Percentiles rank a stretch among this genome's conserved stretches.
phyloP scores from a whole-genome alignment of 2,888 invertebrate species.

The Andrena praecox region DNA sequence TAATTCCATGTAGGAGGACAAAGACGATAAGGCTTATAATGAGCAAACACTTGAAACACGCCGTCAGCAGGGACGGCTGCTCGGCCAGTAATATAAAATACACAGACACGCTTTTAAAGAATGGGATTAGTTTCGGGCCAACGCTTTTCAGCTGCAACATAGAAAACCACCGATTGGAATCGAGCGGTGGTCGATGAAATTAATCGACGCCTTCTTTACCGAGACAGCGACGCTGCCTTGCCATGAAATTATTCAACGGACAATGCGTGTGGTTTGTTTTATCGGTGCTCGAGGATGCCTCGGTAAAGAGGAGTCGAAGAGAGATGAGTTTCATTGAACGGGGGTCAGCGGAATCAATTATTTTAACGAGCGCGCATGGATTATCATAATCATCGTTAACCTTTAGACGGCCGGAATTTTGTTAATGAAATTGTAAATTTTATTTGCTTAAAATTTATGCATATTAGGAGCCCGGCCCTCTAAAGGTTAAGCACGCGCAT shows the following conservation, averaged over 20 bases:
- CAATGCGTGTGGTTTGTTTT: no score
- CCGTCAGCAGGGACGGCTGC: constrained; percentile 89
- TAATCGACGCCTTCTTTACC: constrained; percentile 1
- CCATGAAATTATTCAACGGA: not conserved
- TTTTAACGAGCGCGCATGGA: not conserved
- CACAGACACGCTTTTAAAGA: constrained; percentile 93
- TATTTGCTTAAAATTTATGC: no score
- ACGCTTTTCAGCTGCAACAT: constrained; percentile 89
- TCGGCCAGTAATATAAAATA: constrained; percentile 92
- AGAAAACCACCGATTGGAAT: constrained; percentile 62
- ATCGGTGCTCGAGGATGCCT: not conserved
- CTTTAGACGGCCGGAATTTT: no score
- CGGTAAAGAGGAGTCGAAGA: not conserved
- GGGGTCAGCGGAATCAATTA: not conserved
- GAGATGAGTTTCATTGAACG: not conserved
- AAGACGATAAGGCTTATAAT: constrained; percentile 93
- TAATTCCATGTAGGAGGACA: constrained; percentile 91
- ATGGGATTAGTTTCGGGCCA: constrained; percentile 92
- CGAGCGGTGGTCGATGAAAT: not conserved
- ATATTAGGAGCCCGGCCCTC: no score
- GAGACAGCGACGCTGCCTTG: not conserved
- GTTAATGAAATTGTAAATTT: no score
- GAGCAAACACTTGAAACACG: constrained; percentile 94
- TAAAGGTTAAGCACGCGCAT: no score
- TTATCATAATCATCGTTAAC: no score